Base-by-base conservation (phyloP, 1,140 invertebrate species). In the Chironomus striatipennis region DNA sequence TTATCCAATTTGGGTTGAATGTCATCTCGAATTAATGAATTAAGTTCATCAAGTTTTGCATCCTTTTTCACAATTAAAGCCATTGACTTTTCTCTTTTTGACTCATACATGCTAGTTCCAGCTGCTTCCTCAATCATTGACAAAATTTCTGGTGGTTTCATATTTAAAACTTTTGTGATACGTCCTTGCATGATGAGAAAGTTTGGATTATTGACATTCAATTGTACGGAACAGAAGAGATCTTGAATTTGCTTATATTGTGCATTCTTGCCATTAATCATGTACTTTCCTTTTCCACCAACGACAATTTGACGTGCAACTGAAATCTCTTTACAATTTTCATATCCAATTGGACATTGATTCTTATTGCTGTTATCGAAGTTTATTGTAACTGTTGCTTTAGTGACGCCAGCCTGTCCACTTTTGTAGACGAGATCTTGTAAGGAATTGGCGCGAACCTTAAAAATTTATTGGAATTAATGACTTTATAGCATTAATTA, bases 131-230 rank as follows among this genome's bases (percentile, higher is more conserved):
- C 98, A 75, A 99, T 92, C 96, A 99, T 98, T 0, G 94, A 94
- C 43, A 99, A 85, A 81, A 99, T 98, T 91, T 99, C 97, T 75
- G 89, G 88, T 15, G 98, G 96, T 80, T 98, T 99, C 97, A 99
- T 99, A 81, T 98, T 99, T 2, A 99, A 86, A 1, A 99, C 98
- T 88, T 99, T 99, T 0, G 97, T 99, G 74, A 99, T 98, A 79
- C 97, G 89, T 8, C 98, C 98, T 87, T 99, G 98, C 98, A 99
- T 99, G 78, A 99, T 99, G 5, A 99, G 88, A 82, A 99, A 99
- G 83, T 99, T 97, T 4, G 98, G 98, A 86, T 99, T 99, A 83
- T 99, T 99, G 0, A 99, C 95, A 83, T 99, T 99, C 2, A 99
- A 84, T 79, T 98, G 96, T 7, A 99, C 91, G 0, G 97, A 97